Percentiles rank a stretch among this genome's conserved stretches.
phyloP scores from a whole-genome alignment of 2,797 vertebrate genomes.

The Pampus argenteus region DNA sequence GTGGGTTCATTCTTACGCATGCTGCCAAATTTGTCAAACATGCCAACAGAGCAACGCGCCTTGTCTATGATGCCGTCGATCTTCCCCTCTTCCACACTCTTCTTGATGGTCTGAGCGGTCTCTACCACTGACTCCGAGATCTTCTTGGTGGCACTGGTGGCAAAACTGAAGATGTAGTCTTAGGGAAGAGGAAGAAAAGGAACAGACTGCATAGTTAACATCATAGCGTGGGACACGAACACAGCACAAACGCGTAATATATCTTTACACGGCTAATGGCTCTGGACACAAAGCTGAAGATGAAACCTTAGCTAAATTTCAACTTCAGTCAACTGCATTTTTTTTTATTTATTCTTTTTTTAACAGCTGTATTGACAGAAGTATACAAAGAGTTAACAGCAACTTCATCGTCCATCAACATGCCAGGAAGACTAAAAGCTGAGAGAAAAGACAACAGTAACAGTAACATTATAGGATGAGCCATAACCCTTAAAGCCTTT shows the following conservation, averaged over 20 bases:
- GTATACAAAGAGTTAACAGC: too few relatives aligned
- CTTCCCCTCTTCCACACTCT: constrained; percentile 95
- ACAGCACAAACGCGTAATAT: neutral
- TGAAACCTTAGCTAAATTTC: neutral
- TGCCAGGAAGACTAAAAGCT: too few relatives aligned
- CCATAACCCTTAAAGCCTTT: too few relatives aligned
- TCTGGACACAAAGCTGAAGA: neutral
- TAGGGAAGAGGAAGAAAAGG: constrained; percentile 8
- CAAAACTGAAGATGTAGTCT: constrained; percentile 95
- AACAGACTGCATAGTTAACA: neutral
- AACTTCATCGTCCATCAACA: too few relatives aligned
- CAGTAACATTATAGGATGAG: too few relatives aligned
- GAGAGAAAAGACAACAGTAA: too few relatives aligned
- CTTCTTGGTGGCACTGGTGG: constrained; percentile 94
- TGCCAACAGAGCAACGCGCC: constrained; percentile 68
- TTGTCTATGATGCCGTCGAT: constrained; percentile 97
- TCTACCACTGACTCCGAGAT: constrained; percentile 93
- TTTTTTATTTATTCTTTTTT: too few relatives aligned
- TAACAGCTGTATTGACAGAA: too few relatives aligned
- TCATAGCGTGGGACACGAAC: neutral
- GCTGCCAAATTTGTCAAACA: constrained; percentile 3
- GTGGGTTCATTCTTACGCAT: fast-evolving
- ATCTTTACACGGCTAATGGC: fast-evolving
- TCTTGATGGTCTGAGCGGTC: constrained; percentile 97
- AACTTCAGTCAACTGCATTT: too few relatives aligned